These are phyloP conservation scores for Pelodiscus sinensis DNA, from an alignment of 2,113 vertebrate genomes.

Conservation along the genomic window DNA sequence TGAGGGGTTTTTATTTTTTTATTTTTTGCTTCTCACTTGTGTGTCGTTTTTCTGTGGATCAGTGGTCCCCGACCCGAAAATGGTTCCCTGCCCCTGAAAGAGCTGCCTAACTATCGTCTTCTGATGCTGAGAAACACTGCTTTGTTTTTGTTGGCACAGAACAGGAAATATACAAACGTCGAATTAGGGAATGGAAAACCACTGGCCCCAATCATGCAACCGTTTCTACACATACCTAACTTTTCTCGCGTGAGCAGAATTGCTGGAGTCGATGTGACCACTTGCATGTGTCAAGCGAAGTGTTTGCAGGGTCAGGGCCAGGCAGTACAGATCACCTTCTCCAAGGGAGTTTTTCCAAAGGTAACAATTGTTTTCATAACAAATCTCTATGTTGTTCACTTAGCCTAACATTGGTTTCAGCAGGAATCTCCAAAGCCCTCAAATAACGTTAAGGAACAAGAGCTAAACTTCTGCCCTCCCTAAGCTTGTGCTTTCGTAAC, in stretches of 20 bases:
- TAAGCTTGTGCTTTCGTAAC: neutral
- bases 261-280: neutral
- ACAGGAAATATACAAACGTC: neutral
- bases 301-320: neutral
- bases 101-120: neutral
- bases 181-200: neutral
- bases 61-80: too few relatives aligned
- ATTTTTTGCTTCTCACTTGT: too few relatives aligned
- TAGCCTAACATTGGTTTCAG: neutral
- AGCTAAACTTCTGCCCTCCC: neutral
- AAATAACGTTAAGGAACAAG: neutral
- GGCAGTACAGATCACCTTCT: neutral
- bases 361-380: neutral
- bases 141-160: neutral
- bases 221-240: neutral
- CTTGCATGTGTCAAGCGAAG: accelerated
- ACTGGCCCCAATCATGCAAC: accelerated
- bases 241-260: accelerated
- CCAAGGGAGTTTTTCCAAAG: neutral
- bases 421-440: neutral
- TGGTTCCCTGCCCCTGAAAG: too few relatives aligned
- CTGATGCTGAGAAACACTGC: neutral
- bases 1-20: too few relatives aligned
- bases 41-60: too few relatives aligned
- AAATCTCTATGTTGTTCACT: neutral